phyloP scores from a whole-genome alignment of 1,140 invertebrate genomes.

The Bombus turneri region DNA sequence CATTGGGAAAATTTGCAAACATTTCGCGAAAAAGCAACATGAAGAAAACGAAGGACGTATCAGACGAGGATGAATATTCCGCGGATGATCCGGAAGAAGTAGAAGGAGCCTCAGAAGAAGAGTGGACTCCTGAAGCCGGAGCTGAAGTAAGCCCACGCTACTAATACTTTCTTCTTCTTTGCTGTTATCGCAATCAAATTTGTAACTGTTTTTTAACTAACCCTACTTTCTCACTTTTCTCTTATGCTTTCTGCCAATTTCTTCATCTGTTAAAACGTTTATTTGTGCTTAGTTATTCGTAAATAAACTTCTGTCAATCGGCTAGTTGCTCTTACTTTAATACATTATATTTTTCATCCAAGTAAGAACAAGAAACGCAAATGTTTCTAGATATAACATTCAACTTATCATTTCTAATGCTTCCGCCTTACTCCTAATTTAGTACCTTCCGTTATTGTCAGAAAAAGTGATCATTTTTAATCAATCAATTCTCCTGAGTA shows the following conservation, averaged over 20 bases:
- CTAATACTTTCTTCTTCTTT: conserved; percentile 25
- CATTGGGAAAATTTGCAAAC: conserved; percentile 63
- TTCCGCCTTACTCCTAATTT: neutral
- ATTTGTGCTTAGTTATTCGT: neutral
- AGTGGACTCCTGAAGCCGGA: conserved; percentile 77
- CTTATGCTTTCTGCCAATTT: neutral
- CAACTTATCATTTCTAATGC: no score
- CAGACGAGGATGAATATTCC: conserved; percentile 81
- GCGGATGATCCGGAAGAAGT: conserved; percentile 81
- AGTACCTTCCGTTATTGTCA: neutral
- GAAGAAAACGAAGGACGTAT: conserved; percentile 80
- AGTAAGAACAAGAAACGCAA: neutral
- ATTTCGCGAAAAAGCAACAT: conserved; percentile 80
- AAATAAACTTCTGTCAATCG: conserved; percentile 35
- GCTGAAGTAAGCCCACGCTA: conserved; percentile 73
- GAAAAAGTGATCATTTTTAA: conserved; percentile 9
- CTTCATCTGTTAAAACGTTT: neutral
- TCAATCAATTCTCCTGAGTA: conserved; percentile 6
- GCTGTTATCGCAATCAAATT: neutral
- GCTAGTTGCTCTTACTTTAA: neutral
- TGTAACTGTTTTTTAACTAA: neutral
- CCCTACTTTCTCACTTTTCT: neutral
- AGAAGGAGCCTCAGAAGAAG: conserved; percentile 80
- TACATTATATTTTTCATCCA: neutral
- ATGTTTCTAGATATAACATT: neutral